Evolutionary conservation across 2,888 invertebrate genomes (phyloP).

Genomic region (Notodonta ziczac): DNA sequence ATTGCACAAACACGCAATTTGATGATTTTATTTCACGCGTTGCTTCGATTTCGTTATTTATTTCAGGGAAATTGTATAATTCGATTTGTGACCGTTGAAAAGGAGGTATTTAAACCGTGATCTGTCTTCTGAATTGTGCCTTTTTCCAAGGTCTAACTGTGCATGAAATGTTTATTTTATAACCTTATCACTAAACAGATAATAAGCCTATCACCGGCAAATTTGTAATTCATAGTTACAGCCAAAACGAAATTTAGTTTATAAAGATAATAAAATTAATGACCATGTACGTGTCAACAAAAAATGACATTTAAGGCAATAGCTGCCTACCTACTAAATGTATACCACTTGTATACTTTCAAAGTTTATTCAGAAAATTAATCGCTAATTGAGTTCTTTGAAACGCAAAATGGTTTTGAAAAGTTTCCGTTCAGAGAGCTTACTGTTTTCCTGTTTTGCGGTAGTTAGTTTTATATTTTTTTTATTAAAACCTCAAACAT

Average conservation of each 20-base stretch:
- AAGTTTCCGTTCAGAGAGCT: slow-evolving; percentile 14
- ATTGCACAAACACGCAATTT: slow-evolving; percentile 69
- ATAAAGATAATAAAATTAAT: no score
- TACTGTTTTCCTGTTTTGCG: slow-evolving; percentile 23
- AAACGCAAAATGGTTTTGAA: slow-evolving; percentile 17
- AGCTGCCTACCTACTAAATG: background rate
- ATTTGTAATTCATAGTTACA: no score
- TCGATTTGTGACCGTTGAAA: slow-evolving; percentile 2
- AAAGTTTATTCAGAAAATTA: slow-evolving; percentile 7
- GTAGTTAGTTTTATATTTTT: slow-evolving; percentile 7
- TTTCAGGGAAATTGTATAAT: slow-evolving; percentile 19
- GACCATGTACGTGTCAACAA: no score
- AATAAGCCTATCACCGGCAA: no score
- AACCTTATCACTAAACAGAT: no score
- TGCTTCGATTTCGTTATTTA: slow-evolving; percentile 35
- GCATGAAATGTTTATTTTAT: no score
- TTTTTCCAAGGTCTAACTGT: background rate
- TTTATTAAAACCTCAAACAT: no score
- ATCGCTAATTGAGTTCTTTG: slow-evolving; percentile 29
- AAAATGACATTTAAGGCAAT: no score
- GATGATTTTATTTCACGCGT: slow-evolving; percentile 54
- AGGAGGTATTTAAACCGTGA: background rate
- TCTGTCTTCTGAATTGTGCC: background rate
- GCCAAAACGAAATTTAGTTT: no score
- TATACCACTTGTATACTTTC: background rate